phyloP scores from a whole-genome alignment of 1,140 invertebrate genomes.

The Trichogramma pretiosum region DNA sequence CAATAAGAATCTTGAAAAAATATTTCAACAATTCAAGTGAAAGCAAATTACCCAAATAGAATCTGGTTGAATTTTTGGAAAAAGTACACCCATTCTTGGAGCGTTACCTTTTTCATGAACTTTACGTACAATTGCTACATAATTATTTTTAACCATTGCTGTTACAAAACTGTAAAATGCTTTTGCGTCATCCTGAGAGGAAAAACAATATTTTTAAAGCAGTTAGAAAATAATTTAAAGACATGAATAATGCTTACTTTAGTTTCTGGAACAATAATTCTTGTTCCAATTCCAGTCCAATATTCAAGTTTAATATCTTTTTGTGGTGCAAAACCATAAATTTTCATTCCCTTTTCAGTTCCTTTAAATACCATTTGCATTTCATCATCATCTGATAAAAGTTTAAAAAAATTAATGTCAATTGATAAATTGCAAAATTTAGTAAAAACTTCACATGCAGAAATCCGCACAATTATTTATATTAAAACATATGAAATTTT shows the following conservation, averaged over 20 bases:
- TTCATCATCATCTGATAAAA: conserved; percentile 21
- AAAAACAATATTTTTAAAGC: neutral
- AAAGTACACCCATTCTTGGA: conserved; percentile 21
- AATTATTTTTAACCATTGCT: conserved; percentile 18
- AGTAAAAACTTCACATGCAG: neutral
- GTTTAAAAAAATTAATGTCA: conserved; percentile 1
- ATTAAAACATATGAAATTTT: neutral
- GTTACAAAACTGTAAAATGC: conserved; percentile 19
- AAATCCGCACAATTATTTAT: neutral
- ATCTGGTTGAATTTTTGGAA: conserved; percentile 16
- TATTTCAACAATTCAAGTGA: neutral
- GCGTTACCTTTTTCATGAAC: conserved; percentile 15
- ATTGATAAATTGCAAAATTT: neutral
- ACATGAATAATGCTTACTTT: neutral
- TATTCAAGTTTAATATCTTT: conserved; percentile 15
- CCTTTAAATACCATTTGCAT: conserved; percentile 9
- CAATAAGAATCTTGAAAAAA: neutral
- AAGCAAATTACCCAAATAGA: conserved; percentile 15
- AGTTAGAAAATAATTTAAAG: neutral
- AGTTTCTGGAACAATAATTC: conserved; percentile 19
- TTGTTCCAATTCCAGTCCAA: conserved; percentile 14
- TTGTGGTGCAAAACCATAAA: conserved; percentile 20
- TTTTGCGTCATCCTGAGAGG: conserved; percentile 9
- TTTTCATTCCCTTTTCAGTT: conserved; percentile 14
- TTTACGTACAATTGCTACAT: conserved; percentile 21